These are phyloP conservation scores for Clarias macrocephalus DNA, from an alignment of 2,113 vertebrate species.

Conservation along the genomic window DNA sequence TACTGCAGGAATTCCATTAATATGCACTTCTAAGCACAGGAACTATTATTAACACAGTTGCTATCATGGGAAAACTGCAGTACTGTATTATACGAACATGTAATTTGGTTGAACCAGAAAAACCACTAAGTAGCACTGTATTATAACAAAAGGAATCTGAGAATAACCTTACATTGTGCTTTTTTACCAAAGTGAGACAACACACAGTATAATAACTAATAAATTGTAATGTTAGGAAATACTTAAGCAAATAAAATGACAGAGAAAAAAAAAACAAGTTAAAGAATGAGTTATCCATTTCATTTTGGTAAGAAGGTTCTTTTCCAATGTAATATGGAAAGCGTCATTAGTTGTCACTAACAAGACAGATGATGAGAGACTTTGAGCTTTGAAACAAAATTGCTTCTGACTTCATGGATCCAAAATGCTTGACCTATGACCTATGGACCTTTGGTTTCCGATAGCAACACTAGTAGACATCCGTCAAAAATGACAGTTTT, in stretches of 20 bases:
- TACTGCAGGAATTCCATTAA: neutral
- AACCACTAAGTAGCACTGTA: neutral
- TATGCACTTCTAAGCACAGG: neutral
- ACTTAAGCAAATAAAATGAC: neutral
- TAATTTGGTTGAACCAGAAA: neutral
- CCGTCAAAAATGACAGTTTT: neutral
- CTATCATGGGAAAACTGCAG: neutral
- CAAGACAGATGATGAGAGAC: neutral
- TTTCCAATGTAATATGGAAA: neutral
- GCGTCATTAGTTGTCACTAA: neutral
- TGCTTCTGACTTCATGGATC: neutral
- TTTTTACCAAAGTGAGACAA: neutral
- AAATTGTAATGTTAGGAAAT: neutral
- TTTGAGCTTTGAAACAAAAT: neutral
- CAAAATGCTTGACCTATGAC: neutral
- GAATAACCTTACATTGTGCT: neutral
- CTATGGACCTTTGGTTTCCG: neutral
- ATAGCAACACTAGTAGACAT: neutral
- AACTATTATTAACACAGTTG: constrained; percentile 9
- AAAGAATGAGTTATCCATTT: neutral
- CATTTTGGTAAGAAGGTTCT: neutral
- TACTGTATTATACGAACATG: neutral
- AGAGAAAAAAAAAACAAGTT: neutral
- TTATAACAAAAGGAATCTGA: neutral
- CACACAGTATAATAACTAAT: neutral